Conservation (phyloP, 2,888 invertebrate species). For the Nymphalis c-album region DNA sequence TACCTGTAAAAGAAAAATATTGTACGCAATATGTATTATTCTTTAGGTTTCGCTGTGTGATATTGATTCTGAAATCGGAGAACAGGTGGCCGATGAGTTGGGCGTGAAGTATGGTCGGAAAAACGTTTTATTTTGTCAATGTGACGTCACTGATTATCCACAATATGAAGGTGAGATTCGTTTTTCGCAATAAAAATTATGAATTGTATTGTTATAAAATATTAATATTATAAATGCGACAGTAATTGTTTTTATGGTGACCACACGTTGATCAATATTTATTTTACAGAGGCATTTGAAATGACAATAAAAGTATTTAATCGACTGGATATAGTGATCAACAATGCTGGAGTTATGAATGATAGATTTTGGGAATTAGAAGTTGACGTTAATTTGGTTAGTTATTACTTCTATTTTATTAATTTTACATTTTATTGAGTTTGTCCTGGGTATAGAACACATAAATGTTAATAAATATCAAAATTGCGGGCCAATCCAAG, state of each 20-base stretch:
- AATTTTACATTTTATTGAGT: not conserved
- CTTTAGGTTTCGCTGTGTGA: conserved; percentile 88
- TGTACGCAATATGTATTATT: not conserved
- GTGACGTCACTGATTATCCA: conserved; percentile 89
- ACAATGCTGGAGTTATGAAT: conserved; percentile 90
- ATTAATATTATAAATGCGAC: too few relatives aligned
- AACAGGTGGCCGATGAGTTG: conserved; percentile 84
- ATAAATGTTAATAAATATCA: too few relatives aligned
- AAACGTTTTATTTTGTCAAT: conserved; percentile 86
- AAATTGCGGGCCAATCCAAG: too few relatives aligned
- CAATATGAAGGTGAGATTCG: conserved; percentile 85
- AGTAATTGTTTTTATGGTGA: not conserved
- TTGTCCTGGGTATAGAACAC: too few relatives aligned
- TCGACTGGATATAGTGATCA: conserved; percentile 88
- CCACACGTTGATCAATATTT: not conserved
- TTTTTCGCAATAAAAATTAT: too few relatives aligned
- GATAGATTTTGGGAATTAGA: conserved; percentile 88
- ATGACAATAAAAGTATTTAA: conserved; percentile 87
- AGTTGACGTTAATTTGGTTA: conserved; percentile 88
- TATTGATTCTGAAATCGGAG: conserved; percentile 86
- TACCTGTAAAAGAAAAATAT: too few relatives aligned
- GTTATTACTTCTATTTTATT: not conserved
- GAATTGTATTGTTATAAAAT: not conserved
- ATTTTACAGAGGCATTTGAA: conserved; percentile 84
- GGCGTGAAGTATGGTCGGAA: conserved; percentile 85